Percentiles rank a stretch among this genome's conserved stretches.
Evolutionary conservation across 2,797 vertebrate genomes (phyloP).

Genomic region (Myotis planiceps): DNA sequence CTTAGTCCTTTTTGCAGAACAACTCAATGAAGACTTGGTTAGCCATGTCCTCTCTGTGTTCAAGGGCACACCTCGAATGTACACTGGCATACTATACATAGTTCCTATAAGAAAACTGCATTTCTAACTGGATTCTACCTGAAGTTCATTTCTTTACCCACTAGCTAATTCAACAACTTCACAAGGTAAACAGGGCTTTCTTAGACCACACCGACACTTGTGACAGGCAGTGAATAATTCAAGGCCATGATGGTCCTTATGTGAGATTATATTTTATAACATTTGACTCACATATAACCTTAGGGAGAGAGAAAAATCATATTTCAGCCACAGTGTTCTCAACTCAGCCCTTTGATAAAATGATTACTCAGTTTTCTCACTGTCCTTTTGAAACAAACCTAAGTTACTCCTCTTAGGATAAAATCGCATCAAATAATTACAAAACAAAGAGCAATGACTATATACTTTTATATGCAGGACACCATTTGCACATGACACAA

Average conservation of each 20-base stretch:
- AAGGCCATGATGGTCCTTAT: conserved; percentile 34
- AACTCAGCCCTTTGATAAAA: conserved; percentile 86
- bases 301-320: conserved; percentile 10
- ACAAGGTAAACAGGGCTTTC: conserved; percentile 52
- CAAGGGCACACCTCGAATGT: background rate
- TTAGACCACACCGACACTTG: conserved; percentile 50
- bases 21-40: conserved; percentile 56
- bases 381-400: conserved; percentile 45
- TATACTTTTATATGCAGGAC: conserved; percentile 71
- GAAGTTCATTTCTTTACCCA: conserved; percentile 34
- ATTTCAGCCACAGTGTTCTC: conserved; percentile 74
- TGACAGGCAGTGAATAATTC: conserved; percentile 60
- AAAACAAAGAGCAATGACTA: conserved; percentile 70
- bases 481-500: conserved; percentile 42
- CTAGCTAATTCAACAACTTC: conserved; percentile 53
- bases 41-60: background rate
- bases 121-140: conserved; percentile 55
- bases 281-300: conserved; percentile 65
- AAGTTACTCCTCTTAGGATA: conserved; percentile 24
- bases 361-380: conserved; percentile 50
- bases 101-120: conserved; percentile 7
- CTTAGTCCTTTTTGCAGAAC: conserved; percentile 35
- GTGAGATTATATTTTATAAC: conserved; percentile 57
- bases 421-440: conserved; percentile 58
- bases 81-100: background rate